Evolutionary conservation across 2,113 vertebrate genomes (phyloP).

Genomic region (Urocynchramus pylzowi): DNA sequence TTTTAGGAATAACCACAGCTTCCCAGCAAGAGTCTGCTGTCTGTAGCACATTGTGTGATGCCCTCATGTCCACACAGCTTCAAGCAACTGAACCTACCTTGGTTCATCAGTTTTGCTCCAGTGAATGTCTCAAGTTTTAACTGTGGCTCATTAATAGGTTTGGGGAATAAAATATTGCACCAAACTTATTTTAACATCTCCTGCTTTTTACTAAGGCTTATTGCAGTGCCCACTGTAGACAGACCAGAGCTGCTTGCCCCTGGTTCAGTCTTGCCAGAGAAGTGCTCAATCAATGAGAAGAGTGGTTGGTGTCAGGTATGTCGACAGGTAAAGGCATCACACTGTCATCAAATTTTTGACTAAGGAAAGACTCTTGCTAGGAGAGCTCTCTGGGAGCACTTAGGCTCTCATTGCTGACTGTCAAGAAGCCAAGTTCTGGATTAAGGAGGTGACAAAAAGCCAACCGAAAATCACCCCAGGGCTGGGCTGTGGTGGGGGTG

Average conservation of each 20-base stretch:
- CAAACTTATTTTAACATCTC: background rate
- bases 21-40: background rate
- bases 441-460: constrained; percentile 1
- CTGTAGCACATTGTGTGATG: rapidly evolving
- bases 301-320: background rate
- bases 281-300: background rate
- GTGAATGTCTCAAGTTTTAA: rapidly evolving
- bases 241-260: background rate
- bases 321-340: background rate
- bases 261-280: background rate
- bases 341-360: constrained; percentile 19
- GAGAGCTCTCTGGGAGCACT: background rate
- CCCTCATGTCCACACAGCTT: rapidly evolving
- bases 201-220: background rate
- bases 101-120: background rate
- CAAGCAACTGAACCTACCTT: background rate
- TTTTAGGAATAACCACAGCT: background rate
- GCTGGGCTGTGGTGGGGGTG: background rate
- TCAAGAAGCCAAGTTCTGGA: background rate
- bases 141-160: background rate
- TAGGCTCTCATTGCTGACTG: background rate
- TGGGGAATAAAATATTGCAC: background rate
- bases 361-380: background rate
- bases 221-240: background rate
- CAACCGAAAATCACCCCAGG: background rate